Evolutionary conservation across 2,797 vertebrate species (phyloP).

Genomic region (Geotrypetes seraphini): DNA sequence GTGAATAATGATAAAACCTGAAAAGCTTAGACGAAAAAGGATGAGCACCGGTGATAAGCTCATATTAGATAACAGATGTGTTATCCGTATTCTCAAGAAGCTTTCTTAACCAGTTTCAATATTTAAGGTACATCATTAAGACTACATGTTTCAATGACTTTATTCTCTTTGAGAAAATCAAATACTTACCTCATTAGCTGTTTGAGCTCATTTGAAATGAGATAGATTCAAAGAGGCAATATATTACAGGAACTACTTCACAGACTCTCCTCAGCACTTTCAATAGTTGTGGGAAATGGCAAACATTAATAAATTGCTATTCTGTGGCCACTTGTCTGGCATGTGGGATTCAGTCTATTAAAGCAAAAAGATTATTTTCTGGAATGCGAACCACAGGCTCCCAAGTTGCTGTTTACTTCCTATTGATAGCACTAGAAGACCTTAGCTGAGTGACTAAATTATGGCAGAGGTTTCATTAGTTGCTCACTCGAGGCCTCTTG

Average conservation of each 20-base stretch:
- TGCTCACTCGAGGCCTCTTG: background rate
- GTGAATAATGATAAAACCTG: background rate
- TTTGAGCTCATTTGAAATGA: background rate
- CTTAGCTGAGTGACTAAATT: background rate
- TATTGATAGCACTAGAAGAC: background rate
- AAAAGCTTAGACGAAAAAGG: background rate
- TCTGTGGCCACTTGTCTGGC: slow-evolving; percentile 2
- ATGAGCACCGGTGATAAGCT: background rate
- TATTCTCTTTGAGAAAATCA: background rate
- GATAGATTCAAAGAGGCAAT: background rate
- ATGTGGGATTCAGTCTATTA: slow-evolving; percentile 5
- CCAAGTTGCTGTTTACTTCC: background rate
- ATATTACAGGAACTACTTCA: background rate
- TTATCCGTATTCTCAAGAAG: background rate
- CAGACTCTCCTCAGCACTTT: background rate
- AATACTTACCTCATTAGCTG: accelerated
- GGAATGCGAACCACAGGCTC: background rate
- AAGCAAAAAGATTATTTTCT: slow-evolving; percentile 3
- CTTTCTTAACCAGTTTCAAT: background rate
- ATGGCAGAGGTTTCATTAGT: slow-evolving; percentile 2
- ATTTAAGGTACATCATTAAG: background rate
- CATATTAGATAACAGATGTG: background rate
- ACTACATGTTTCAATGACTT: background rate
- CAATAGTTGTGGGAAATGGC: background rate
- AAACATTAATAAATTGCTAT: slow-evolving; percentile 13